Conservation (phyloP, 2,797 vertebrate genomes). For the Alcedo atthis region DNA sequence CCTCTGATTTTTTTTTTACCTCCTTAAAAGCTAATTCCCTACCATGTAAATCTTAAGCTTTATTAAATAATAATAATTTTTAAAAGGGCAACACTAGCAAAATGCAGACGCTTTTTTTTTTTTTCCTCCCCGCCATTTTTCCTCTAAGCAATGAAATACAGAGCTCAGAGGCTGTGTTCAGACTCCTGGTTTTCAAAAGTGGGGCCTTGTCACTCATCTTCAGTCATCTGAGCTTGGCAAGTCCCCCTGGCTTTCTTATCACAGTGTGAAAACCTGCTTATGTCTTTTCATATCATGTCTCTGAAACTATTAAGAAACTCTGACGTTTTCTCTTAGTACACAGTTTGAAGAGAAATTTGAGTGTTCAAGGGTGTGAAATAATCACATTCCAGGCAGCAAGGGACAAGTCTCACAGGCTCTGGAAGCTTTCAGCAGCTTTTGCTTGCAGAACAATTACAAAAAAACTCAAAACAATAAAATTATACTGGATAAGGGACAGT, state of each 20-base stretch:
- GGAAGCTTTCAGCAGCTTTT: conserved; percentile 46
- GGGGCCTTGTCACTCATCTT: neutral
- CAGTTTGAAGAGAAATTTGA: conserved; percentile 56
- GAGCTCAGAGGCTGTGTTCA: neutral
- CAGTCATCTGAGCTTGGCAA: neutral
- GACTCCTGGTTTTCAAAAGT: neutral
- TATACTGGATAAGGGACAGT: neutral
- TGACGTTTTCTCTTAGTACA: conserved; percentile 49
- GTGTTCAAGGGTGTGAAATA: conserved; percentile 66
- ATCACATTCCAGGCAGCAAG: conserved; percentile 45
- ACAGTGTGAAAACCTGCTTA: conserved; percentile 65
- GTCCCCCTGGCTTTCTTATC: conserved; percentile 54
- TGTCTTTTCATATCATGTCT: conserved; percentile 59
- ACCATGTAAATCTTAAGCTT: neutral
- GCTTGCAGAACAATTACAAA: conserved; percentile 27
- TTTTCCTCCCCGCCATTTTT: accelerated
- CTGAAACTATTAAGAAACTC: conserved; percentile 59
- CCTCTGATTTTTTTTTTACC: neutral
- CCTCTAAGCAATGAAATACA: neutral
- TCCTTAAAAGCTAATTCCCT: neutral
- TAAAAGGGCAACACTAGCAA: neutral
- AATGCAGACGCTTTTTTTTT: neutral
- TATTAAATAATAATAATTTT: neutral
- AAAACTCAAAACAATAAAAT: conserved; percentile 10
- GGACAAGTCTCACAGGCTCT: conserved; percentile 30